Conservation (phyloP, 2,113 vertebrate species). For the Pseudonaja textilis region DNA sequence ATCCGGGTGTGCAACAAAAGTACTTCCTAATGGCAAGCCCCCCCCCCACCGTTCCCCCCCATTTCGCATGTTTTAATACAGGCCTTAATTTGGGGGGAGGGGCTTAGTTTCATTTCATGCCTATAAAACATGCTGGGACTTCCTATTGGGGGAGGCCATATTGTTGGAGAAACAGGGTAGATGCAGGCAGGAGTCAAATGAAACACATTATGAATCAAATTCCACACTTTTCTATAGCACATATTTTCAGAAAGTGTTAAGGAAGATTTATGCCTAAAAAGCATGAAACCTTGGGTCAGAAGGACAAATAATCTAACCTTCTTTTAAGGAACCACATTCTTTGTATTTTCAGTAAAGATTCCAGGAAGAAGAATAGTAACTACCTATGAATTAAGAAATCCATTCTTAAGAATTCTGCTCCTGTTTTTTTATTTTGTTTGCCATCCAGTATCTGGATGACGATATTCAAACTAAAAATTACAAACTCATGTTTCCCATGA, state of each 20-base stretch:
- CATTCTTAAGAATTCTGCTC: neutral
- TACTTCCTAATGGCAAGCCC: too few relatives aligned
- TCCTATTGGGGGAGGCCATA: too few relatives aligned
- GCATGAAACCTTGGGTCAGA: neutral
- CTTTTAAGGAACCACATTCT: neutral
- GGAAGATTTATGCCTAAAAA: neutral
- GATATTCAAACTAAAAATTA: conserved; percentile 19
- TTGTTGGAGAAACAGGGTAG: too few relatives aligned
- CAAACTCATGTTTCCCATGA: conserved; percentile 34
- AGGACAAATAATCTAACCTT: neutral
- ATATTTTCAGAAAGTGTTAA: neutral
- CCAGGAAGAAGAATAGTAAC: neutral
- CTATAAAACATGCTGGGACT: too few relatives aligned
- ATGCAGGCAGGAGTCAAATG: neutral
- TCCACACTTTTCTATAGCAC: neutral
- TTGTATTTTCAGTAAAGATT: neutral
- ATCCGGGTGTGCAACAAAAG: too few relatives aligned
- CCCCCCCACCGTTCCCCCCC: too few relatives aligned
- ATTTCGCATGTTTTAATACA: too few relatives aligned
- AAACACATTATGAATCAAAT: neutral
- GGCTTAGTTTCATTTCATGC: too few relatives aligned
- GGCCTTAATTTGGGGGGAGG: too few relatives aligned
- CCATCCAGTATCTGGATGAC: neutral
- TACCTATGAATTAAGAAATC: conserved; percentile 13
- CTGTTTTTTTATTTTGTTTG: neutral